These are phyloP conservation scores for Uloborus diversus DNA, from an alignment of 1,140 invertebrate species.

Conservation along the genomic window DNA sequence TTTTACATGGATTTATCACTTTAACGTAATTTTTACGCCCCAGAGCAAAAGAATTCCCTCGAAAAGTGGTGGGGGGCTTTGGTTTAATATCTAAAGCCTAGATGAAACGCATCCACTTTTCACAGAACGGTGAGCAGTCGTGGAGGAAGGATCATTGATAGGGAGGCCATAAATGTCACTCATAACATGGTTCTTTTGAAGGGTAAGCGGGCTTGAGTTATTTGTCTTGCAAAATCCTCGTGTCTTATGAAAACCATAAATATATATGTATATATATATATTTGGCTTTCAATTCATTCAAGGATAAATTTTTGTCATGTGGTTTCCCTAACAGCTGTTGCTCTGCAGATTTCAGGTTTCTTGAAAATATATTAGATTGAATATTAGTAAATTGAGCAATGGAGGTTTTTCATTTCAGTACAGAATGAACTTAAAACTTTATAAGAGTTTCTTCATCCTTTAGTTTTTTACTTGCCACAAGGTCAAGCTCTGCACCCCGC, in stretches of 20 bases:
- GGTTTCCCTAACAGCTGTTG: too few species aligned
- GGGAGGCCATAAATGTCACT: constrained; percentile 29
- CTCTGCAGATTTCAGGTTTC: too few species aligned
- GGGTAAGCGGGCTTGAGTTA: constrained; percentile 15
- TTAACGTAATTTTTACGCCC: constrained; percentile 27
- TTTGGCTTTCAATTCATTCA: too few species aligned
- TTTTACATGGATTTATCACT: constrained; percentile 37
- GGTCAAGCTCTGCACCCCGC: too few species aligned
- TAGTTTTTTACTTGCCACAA: too few species aligned
- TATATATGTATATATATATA: too few species aligned
- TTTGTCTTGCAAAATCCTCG: constrained; percentile 15
- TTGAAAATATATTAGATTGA: too few species aligned
- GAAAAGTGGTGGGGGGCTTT: constrained; percentile 2
- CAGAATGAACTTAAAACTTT: too few species aligned
- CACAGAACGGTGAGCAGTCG: not conserved
- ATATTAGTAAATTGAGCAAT: too few species aligned
- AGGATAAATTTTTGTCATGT: too few species aligned
- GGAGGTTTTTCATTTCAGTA: too few species aligned
- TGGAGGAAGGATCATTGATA: not conserved
- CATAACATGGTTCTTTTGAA: constrained; percentile 14
- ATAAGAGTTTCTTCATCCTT: too few species aligned
- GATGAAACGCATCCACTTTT: constrained; percentile 10
- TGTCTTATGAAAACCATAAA: constrained; percentile 40
- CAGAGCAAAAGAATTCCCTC: constrained; percentile 12
- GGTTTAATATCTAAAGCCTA: constrained; percentile 32